Conservation (phyloP, 2,888 invertebrate species). For the Hirtodrosophila histrioides region DNA sequence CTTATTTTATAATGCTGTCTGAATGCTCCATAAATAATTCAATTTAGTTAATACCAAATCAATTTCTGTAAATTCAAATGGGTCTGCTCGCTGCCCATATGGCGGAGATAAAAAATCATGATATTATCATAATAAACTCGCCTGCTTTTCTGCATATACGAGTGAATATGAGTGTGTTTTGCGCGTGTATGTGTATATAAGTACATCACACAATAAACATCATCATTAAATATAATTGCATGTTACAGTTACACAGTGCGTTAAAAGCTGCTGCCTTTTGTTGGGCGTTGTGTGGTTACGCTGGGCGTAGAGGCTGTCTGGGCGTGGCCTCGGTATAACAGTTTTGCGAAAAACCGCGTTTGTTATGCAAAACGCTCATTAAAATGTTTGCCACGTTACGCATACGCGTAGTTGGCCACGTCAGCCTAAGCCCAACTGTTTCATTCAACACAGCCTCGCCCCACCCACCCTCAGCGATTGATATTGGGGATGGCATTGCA, state of each 20-base stretch:
- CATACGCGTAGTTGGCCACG: conserved; percentile 62
- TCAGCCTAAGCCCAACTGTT: conserved; percentile 28
- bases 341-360: conserved; percentile 62
- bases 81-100: conserved; percentile 24
- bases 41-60: conserved; percentile 74
- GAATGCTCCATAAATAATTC: conserved; percentile 69
- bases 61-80: conserved; percentile 66
- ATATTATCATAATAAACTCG: conserved; percentile 53
- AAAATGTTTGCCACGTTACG: conserved; percentile 68
- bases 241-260: conserved; percentile 69
- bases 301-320: neutral
- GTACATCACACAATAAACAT: conserved; percentile 72
- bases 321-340: conserved; percentile 15
- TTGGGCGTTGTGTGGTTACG: conserved; percentile 32
- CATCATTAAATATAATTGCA: conserved; percentile 77
- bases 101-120: conserved; percentile 55
- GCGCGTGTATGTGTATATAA: conserved; percentile 15
- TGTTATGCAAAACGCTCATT: conserved; percentile 76
- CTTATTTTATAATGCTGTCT: conserved; percentile 56
- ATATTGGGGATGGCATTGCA: neutral
- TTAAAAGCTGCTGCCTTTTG: conserved; percentile 48
- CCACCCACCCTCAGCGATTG: no score
- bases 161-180: conserved; percentile 5
- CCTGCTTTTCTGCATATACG: conserved; percentile 6
- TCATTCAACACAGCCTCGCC: no score